Evolutionary conservation across 2,113 vertebrate genomes (phyloP).

Genomic region (Tachycineta bicolor): DNA sequence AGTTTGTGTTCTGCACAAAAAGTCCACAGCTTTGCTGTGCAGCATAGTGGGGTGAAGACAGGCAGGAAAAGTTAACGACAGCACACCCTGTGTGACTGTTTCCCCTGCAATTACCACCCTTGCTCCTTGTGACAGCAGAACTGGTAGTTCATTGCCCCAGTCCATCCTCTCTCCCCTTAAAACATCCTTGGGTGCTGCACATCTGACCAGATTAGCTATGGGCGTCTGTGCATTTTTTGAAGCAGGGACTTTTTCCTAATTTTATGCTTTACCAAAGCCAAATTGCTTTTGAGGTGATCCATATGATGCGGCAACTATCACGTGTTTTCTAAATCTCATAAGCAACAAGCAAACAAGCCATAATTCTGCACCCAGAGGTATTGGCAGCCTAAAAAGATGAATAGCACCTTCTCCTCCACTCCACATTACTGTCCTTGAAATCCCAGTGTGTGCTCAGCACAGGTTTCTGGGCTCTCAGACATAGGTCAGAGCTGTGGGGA

Average conservation of each 20-base stretch:
- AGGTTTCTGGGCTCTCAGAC: rapidly evolving
- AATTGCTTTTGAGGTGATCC: background rate
- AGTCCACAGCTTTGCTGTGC: background rate
- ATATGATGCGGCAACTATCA: rapidly evolving
- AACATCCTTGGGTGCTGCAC: background rate
- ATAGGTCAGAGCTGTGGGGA: background rate
- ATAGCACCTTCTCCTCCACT: background rate
- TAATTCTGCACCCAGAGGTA: background rate
- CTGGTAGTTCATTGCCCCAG: background rate
- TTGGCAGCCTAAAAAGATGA: background rate
- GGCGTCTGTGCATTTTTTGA: background rate
- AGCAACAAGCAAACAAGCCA: background rate
- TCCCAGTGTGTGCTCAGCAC: rapidly evolving
- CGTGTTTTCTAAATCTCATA: background rate
- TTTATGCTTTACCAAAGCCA: background rate
- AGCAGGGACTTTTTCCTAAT: background rate
- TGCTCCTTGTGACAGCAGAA: background rate
- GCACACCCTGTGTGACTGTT: background rate
- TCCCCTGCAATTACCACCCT: background rate
- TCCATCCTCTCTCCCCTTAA: background rate
- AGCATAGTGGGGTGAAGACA: rapidly evolving
- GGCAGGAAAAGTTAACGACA: background rate
- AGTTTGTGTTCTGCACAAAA: background rate
- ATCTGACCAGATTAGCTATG: background rate
- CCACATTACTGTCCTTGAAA: background rate